These are phyloP conservation scores for Tupiocoris notatus DNA, from an alignment of 2,888 invertebrate species.

Conservation along the genomic window DNA sequence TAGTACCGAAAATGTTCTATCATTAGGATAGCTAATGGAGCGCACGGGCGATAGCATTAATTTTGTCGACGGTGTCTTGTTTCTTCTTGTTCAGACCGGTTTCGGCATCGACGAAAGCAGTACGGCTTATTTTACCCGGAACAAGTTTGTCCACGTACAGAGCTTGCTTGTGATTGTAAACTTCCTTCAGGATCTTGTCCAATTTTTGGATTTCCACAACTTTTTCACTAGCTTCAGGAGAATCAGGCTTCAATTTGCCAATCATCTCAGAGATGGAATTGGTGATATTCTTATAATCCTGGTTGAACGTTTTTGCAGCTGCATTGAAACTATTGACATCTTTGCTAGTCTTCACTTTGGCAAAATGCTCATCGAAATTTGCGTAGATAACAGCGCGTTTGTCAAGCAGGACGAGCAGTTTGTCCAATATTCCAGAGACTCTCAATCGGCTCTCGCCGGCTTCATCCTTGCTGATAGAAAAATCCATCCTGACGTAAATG, in stretches of 20 bases:
- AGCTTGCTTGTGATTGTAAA: conserved; percentile 57
- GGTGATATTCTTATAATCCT: conserved; percentile 61
- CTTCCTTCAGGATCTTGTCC: conserved; percentile 57
- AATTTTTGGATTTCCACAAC: conserved; percentile 62
- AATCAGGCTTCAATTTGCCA: conserved; percentile 60
- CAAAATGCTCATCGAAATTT: conserved; percentile 62
- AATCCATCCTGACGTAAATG: conserved; percentile 91
- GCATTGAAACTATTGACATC: conserved; percentile 56
- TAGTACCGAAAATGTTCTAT: no score
- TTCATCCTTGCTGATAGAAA: conserved; percentile 70
- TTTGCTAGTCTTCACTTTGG: conserved; percentile 62
- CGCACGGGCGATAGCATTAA: conserved; percentile 57
- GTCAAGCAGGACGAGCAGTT: conserved; percentile 61
- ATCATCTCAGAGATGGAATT: conserved; percentile 58
- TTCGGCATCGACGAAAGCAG: conserved; percentile 62
- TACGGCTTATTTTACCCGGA: conserved; percentile 61
- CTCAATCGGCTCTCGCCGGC: conserved; percentile 57
- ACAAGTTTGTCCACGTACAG: conserved; percentile 64
- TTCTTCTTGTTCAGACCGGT: conserved; percentile 59
- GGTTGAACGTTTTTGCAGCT: conserved; percentile 60
- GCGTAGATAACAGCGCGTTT: conserved; percentile 62
- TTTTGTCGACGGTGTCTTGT: conserved; percentile 59
- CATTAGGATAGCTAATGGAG: conserved; percentile 47
- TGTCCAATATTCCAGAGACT: conserved; percentile 58
- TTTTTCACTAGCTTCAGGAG: conserved; percentile 62